phyloP scores from a whole-genome alignment of 2,797 vertebrate genomes.

The Mustela erminea region DNA sequence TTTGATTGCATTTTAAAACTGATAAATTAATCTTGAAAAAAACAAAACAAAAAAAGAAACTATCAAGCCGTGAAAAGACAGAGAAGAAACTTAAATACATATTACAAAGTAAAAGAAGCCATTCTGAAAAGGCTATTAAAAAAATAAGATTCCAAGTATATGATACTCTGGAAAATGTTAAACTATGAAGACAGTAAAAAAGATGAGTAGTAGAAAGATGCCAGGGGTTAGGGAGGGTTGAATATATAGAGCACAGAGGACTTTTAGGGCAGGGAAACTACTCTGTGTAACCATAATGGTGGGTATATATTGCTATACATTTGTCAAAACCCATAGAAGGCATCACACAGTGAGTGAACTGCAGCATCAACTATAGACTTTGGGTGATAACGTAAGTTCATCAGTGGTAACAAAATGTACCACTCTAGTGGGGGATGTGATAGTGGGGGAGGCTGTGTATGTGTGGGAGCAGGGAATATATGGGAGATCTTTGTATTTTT shows the following conservation, averaged over 20 bases:
- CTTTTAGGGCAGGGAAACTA: not conserved
- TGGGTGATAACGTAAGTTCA: not conserved
- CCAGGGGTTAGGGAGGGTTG: not conserved
- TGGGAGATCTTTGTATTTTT: not conserved
- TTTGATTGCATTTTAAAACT: not conserved
- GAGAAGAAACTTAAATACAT: not conserved
- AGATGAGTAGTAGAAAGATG: not conserved
- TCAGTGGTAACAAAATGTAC: not conserved
- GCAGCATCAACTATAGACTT: not conserved
- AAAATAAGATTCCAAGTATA: not conserved
- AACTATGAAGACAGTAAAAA: not conserved
- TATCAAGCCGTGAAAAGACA: not conserved
- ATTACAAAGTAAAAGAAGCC: not conserved
- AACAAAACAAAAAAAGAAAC: not conserved
- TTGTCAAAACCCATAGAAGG: not conserved
- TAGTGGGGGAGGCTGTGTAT: not conserved
- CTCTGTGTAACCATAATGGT: not conserved
- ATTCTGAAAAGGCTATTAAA: not conserved
- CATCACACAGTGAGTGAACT: not conserved
- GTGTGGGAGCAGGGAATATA: not conserved
- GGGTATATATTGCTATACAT: not conserved
- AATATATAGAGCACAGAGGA: not conserved
- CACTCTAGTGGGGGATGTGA: not conserved
- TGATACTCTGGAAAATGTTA: not conserved
- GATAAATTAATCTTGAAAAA: not conserved